Evolutionary conservation across 2,888 invertebrate species (phyloP).

Genomic region (Panzeria rudis): DNA sequence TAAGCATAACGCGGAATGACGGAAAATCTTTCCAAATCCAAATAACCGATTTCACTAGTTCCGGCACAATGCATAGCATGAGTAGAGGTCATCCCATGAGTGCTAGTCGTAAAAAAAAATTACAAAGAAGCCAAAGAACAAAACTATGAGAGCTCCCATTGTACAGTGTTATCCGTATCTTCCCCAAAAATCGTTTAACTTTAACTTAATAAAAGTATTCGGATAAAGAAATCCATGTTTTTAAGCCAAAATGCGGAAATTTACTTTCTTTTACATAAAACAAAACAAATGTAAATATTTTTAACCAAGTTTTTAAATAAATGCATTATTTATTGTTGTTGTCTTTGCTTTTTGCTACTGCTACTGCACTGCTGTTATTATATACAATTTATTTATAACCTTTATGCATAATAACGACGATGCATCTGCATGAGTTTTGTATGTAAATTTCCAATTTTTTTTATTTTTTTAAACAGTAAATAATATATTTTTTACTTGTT

Average conservation of each 20-base stretch:
- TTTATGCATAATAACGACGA: constrained; percentile 25
- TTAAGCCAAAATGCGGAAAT: constrained; percentile 24
- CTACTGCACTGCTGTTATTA: not conserved
- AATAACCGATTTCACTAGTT: no score
- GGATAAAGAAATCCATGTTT: not conserved
- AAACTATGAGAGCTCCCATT: no score
- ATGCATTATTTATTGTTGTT: constrained; percentile 16
- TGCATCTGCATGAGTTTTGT: not conserved
- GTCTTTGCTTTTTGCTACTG: not conserved
- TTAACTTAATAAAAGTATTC: not conserved
- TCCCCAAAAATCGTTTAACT: not conserved
- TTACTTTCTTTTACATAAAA: constrained; percentile 13
- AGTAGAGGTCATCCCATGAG: no score
- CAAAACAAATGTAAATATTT: constrained; percentile 11
- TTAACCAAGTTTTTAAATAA: constrained; percentile 18
- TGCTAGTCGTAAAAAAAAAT: no score
- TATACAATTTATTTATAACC: constrained; percentile 43
- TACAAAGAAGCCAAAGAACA: no score
- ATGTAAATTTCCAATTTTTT: constrained; percentile 19
- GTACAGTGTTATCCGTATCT: no score
- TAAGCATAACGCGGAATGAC: no score
- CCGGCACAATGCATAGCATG: no score
- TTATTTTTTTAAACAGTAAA: constrained; percentile 14
- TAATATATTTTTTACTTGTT: constrained; percentile 11
- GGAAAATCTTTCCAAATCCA: no score